These are phyloP conservation scores for Enteromius trimaculatus DNA, from an alignment of 2,797 vertebrate genomes.

Conservation along the genomic window DNA sequence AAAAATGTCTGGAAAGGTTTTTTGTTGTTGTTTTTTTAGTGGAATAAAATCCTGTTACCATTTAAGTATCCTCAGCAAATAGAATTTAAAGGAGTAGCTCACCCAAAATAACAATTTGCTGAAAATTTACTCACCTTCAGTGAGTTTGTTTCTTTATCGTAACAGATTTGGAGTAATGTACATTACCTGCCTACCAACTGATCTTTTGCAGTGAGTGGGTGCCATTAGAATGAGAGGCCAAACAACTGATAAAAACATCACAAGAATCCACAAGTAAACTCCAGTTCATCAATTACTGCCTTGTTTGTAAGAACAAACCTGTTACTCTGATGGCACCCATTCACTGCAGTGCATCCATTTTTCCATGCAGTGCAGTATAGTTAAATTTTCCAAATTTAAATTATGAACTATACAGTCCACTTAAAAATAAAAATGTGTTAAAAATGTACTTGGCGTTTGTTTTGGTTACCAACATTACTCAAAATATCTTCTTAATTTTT, in stretches of 20 bases:
- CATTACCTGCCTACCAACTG: not conserved
- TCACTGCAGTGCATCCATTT: not conserved
- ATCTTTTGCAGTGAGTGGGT: not conserved
- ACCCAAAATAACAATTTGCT: not conserved
- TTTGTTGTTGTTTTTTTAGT: not conserved
- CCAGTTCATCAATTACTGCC: not conserved
- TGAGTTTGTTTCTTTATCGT: not conserved
- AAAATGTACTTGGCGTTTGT: not conserved
- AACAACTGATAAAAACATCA: not conserved
- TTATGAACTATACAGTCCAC: not conserved
- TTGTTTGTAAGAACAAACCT: slow-evolving; percentile 3
- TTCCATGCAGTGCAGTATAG: not conserved
- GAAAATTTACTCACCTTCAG: not conserved
- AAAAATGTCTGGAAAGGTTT: not conserved
- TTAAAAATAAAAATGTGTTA: not conserved
- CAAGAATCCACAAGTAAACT: not conserved
- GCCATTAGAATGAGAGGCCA: not conserved
- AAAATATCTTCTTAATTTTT: not conserved
- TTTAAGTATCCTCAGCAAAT: not conserved
- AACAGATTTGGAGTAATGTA: not conserved
- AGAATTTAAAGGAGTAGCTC: not conserved
- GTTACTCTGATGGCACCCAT: not conserved
- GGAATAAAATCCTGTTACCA: not conserved
- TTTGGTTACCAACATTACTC: not conserved
- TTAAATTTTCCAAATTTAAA: not conserved